Conservation (phyloP, 2,888 invertebrate genomes). For the Lumbricus terrestris region DNA sequence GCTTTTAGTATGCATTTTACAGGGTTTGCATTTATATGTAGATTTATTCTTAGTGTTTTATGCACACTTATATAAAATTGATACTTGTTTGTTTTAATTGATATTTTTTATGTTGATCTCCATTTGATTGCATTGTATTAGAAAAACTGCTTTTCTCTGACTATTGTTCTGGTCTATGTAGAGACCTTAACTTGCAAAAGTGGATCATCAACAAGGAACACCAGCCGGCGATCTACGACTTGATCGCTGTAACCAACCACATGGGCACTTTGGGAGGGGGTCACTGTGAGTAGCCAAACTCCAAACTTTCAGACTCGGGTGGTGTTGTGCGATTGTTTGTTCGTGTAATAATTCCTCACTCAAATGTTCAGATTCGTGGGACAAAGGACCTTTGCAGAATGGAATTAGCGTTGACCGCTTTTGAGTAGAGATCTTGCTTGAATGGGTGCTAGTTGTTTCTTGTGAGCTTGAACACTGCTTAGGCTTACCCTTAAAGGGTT, state of each 20-base stretch:
- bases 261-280: constrained; percentile 62
- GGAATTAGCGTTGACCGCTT: neutral
- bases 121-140: neutral
- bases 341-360: neutral
- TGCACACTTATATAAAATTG: neutral
- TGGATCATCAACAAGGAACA: constrained; percentile 60
- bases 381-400: neutral
- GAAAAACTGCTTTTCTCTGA: neutral
- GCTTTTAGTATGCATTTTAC: neutral
- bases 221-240: constrained; percentile 60
- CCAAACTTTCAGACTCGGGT: neutral
- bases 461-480: too few species aligned
- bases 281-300: constrained; percentile 52
- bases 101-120: neutral
- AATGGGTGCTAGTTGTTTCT: too few species aligned
- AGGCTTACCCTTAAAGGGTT: too few species aligned
- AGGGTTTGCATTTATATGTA: neutral
- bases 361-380: neutral
- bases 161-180: constrained; percentile 37
- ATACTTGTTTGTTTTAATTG: neutral
- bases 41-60: neutral
- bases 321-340: neutral
- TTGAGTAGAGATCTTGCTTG: too few species aligned
- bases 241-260: constrained; percentile 64
- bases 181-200: constrained; percentile 60